These are phyloP conservation scores for Gobius niger DNA, from an alignment of 2,113 vertebrate species.

Conservation along the genomic window DNA sequence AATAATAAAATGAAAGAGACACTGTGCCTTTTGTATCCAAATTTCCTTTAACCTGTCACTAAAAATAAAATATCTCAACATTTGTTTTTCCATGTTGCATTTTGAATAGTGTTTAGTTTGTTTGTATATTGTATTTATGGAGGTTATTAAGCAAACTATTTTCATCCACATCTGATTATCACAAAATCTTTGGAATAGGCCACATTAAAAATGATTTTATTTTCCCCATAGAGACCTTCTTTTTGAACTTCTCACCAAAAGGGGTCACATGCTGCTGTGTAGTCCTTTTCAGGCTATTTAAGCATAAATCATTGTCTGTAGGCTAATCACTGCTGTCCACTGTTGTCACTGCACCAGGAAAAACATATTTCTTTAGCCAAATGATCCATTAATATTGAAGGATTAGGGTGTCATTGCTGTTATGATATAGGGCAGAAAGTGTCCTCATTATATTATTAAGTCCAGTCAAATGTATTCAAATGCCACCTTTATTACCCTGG, in stretches of 20 bases:
- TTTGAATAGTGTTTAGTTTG: too few relatives aligned
- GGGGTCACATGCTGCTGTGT: constrained; percentile 27
- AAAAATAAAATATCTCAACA: too few relatives aligned
- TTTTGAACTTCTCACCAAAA: constrained; percentile 52
- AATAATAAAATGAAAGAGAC: too few relatives aligned
- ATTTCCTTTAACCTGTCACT: too few relatives aligned
- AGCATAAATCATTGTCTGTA: constrained; percentile 52
- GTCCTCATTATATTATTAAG: constrained; percentile 80
- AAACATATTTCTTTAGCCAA: constrained; percentile 65
- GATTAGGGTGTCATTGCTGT: constrained; percentile 65
- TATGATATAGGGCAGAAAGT: constrained; percentile 73
- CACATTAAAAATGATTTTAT: constrained; percentile 61
- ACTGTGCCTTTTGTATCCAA: too few relatives aligned
- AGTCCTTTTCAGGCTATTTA: constrained; percentile 37
- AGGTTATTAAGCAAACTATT: too few relatives aligned
- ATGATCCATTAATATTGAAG: constrained; percentile 70
- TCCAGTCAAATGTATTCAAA: constrained; percentile 82
- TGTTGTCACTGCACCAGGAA: constrained; percentile 60
- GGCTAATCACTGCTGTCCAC: constrained; percentile 60
- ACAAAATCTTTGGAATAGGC: constrained; percentile 52
- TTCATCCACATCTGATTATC: constrained; percentile 27
- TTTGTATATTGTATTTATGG: too few relatives aligned
- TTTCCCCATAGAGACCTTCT: constrained; percentile 35
- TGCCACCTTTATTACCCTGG: constrained; percentile 81
- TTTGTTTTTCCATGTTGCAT: too few relatives aligned